These are phyloP conservation scores for Tenthredo mesomela DNA, from an alignment of 2,888 invertebrate genomes.

Conservation along the genomic window DNA sequence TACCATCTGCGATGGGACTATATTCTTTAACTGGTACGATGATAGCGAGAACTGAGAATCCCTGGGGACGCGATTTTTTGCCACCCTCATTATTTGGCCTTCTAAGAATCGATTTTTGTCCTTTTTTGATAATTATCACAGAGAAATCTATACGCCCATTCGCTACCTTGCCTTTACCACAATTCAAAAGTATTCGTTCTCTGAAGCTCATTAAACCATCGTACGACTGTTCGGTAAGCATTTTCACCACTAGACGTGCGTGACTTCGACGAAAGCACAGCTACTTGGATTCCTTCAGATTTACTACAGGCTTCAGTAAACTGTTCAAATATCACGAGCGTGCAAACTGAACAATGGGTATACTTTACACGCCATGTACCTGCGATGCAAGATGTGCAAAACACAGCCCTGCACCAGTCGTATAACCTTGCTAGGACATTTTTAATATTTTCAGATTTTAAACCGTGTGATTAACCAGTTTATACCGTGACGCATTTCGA, in stretches of 20 bases:
- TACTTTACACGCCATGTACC: slow-evolving; percentile 40
- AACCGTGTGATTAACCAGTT: slow-evolving; percentile 12
- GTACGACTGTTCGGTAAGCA: slow-evolving; percentile 10
- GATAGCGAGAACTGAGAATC: too few relatives aligned
- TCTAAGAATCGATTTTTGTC: background rate
- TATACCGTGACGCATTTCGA: background rate
- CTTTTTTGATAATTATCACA: background rate
- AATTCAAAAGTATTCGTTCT: background rate
- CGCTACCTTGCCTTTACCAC: background rate
- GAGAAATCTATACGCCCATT: background rate
- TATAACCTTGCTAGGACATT: background rate
- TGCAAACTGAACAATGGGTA: slow-evolving; percentile 33
- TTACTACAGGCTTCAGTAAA: slow-evolving; percentile 24
- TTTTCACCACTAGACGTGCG: slow-evolving; percentile 35
- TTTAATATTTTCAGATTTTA: slow-evolving; percentile 11
- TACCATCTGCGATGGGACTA: background rate
- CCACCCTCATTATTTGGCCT: background rate
- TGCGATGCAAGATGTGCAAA: slow-evolving; percentile 17
- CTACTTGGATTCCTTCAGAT: slow-evolving; percentile 29
- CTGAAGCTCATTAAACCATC: slow-evolving; percentile 31
- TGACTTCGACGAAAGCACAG: slow-evolving; percentile 34
- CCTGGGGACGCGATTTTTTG: background rate
- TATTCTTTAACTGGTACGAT: too few relatives aligned
- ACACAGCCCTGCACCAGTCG: slow-evolving; percentile 2
- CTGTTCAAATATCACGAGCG: slow-evolving; percentile 35